Percentiles rank a stretch among this genome's conserved stretches.
phyloP scores from a whole-genome alignment of 2,888 invertebrate species.

The Galeruca laticollis region DNA sequence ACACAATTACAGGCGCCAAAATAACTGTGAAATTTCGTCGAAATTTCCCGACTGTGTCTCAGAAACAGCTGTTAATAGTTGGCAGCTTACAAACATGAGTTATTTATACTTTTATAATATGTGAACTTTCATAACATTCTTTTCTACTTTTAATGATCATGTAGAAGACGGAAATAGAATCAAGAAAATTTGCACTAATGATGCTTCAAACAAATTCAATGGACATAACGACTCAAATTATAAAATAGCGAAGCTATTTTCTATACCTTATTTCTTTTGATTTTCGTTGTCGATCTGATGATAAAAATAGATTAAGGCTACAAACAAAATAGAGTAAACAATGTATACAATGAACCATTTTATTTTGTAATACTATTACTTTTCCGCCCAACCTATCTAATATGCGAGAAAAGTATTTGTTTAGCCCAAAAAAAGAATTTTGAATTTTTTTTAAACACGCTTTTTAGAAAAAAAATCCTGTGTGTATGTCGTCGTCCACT shows the following conservation, averaged over 20 bases:
- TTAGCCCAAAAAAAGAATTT: no score
- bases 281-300: neutral
- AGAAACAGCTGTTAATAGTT: neutral
- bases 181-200: neutral
- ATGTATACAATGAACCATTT: no score
- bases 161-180: neutral
- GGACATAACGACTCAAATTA: neutral
- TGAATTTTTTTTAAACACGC: no score
- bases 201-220: neutral
- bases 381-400: no score
- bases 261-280: neutral
- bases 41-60: neutral
- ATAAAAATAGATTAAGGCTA: no score
- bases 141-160: conserved; percentile 5
- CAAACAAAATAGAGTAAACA: no score
- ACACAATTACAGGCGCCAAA: neutral
- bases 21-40: neutral
- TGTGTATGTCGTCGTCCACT: no score
- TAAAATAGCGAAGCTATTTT: neutral
- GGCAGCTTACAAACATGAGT: neutral
- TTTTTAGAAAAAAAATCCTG: no score
- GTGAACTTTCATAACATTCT: neutral
- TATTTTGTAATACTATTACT: no score
- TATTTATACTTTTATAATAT: conserved; percentile 4
- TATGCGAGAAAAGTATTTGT: no score